phyloP scores from a whole-genome alignment of 1,140 invertebrate genomes.

The Frieseomelitta varia region DNA sequence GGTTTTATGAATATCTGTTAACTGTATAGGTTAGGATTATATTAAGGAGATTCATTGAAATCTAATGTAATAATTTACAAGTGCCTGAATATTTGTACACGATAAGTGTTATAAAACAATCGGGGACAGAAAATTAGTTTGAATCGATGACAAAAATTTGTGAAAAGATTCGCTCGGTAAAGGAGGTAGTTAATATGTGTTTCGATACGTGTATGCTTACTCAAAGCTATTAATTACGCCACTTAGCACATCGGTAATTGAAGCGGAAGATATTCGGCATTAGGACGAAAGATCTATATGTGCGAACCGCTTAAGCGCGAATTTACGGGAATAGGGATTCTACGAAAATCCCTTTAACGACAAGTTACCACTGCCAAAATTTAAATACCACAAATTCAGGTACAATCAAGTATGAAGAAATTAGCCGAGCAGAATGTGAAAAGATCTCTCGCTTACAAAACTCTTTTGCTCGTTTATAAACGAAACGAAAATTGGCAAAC shows the following conservation, averaged over 20 bases:
- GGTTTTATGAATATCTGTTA: no score
- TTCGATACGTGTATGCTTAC: not conserved
- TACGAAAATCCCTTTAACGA: not conserved
- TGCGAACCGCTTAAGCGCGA: not conserved
- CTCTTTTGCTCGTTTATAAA: not conserved
- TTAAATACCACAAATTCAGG: not conserved
- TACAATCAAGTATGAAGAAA: not conserved
- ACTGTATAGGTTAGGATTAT: no score
- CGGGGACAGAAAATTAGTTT: not conserved
- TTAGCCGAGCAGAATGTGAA: not conserved
- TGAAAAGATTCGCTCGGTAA: not conserved
- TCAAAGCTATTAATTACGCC: not conserved
- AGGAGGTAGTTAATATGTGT: not conserved
- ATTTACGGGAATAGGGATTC: not conserved
- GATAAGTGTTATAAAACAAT: not conserved
- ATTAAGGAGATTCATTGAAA: no score
- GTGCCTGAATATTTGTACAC: not conserved
- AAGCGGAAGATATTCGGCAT: not conserved
- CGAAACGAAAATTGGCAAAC: not conserved
- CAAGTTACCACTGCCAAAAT: not conserved
- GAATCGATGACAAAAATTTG: not conserved
- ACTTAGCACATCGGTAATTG: not conserved
- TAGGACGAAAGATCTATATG: slow-evolving; percentile 1
- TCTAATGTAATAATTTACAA: no score
- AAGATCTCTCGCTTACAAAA: not conserved